Percentiles rank a stretch among this genome's conserved stretches.
Conservation (phyloP, 2,888 invertebrate genomes). For the Morpho helenor region DNA sequence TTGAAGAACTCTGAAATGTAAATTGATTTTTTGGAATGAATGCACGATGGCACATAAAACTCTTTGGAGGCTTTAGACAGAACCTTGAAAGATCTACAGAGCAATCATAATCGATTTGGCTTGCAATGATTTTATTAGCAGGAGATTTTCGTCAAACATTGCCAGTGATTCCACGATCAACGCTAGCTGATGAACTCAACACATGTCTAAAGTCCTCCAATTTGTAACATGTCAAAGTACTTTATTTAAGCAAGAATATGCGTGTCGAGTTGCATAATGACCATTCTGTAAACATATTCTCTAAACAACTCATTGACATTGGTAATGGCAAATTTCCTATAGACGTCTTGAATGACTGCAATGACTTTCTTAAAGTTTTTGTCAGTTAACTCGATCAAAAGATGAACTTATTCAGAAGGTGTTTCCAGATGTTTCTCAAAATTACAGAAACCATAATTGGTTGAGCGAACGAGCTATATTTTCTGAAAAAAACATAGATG, state of each 20-base stretch:
- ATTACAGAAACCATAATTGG: slow-evolving; percentile 35
- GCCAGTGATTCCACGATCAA: slow-evolving; percentile 20
- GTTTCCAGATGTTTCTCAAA: slow-evolving; percentile 26
- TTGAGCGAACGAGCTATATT: slow-evolving; percentile 39
- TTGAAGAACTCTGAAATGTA: slow-evolving; percentile 32
- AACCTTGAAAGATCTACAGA: slow-evolving; percentile 22
- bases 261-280: slow-evolving; percentile 23
- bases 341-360: slow-evolving; percentile 22
- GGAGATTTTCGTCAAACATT: slow-evolving; percentile 26
- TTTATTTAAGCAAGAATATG: slow-evolving; percentile 24
- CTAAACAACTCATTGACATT: slow-evolving; percentile 27
- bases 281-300: slow-evolving; percentile 25
- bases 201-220: slow-evolving; percentile 19
- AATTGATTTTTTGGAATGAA: slow-evolving; percentile 30
- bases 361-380: slow-evolving; percentile 23
- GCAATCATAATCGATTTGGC: slow-evolving; percentile 22
- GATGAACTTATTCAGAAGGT: slow-evolving; percentile 25
- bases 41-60: slow-evolving; percentile 32
- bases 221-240: slow-evolving; percentile 19
- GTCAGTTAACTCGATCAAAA: slow-evolving; percentile 32
- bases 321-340: slow-evolving; percentile 24
- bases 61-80: slow-evolving; percentile 18
- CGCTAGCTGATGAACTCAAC: slow-evolving; percentile 20
- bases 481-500: slow-evolving; percentile 39
- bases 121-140: slow-evolving; percentile 21